Base-by-base conservation (phyloP, 2,797 vertebrate species). In the Poecilia gillii region DNA sequence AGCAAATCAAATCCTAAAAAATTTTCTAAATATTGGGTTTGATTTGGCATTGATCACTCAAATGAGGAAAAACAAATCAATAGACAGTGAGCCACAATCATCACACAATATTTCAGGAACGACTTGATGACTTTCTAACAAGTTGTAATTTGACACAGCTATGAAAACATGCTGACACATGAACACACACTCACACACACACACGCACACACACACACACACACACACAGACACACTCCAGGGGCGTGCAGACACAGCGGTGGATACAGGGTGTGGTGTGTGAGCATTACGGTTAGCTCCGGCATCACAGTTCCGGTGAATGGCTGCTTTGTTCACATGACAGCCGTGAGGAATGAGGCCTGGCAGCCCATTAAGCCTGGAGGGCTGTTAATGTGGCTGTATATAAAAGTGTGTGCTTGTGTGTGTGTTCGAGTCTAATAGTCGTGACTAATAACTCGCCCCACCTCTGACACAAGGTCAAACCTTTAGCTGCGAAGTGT, bases 271-370 rank as follows among this genome's bases (percentile, higher is more conserved):
- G 92, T 91, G 94, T 92, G 93, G 93, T 91, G 91, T 91, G 91
- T 94, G 93, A 90, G 92, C 87, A 92, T 92, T 90, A 94, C 91
- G 76, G 91, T 92, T 92, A 93, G 93, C 88, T 78, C 89, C 87
- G 85, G 89, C 92, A 94, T 94, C 93, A 91, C 81, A 93, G 94
- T 93, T 94, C 93, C 91, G 92, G 95, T 96, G 94, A 96, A 96
- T 95, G 92, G 93, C 89, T 91, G 94, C 95, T 96, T 96, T 96
- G 96, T 96, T 94, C 92, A 91, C 91, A 95, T 95, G 95, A 95
- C 95, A 95, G 90, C 91, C 87, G 81, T 95, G 94, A 96, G 93
- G 93, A 95, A 96, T 94, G 93, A 95, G 91, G 90, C 90, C 92
- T 91, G 88, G 89, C 92, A 90, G 89, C 88, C 93, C 94, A 94